Evolutionary conservation across 2,888 invertebrate species (phyloP).

Genomic region (Lycaena phlaeas): DNA sequence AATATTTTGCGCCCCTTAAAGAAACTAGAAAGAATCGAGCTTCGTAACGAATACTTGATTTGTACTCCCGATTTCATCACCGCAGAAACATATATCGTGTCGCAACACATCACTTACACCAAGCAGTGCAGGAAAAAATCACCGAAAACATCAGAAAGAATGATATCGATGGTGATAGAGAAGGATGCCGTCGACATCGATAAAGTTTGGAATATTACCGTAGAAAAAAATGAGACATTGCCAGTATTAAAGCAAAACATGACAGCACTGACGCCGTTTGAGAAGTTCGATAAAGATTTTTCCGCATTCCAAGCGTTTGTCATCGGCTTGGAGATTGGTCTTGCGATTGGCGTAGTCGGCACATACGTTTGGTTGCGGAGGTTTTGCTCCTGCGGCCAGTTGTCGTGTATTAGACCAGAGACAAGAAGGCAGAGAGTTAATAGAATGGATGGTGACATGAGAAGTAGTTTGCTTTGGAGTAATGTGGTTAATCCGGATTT

Average conservation of each 20-base stretch:
- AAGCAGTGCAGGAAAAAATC: conserved; percentile 53
- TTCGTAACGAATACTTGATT: conserved; percentile 71
- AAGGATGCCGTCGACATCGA: conserved; percentile 38
- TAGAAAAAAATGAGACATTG: conserved; percentile 26
- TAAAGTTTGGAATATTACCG: conserved; percentile 53
- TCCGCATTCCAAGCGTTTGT: conserved; percentile 57
- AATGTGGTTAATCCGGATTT: conserved; percentile 43
- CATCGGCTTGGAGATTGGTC: conserved; percentile 54
- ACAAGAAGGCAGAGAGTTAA: conserved; percentile 29
- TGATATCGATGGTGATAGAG: conserved; percentile 56
- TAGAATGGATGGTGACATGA: conserved; percentile 44
- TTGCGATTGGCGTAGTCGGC: conserved; percentile 52
- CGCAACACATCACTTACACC: conserved; percentile 50
- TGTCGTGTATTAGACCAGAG: conserved; percentile 31
- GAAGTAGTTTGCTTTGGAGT: conserved; percentile 52
- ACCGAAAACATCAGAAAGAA: conserved; percentile 71
- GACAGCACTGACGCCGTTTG: conserved; percentile 39
- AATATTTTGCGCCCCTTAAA: conserved; percentile 59
- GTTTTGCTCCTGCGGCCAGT: conserved; percentile 40
- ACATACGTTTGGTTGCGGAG: conserved; percentile 58
- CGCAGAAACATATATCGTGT: conserved; percentile 50
- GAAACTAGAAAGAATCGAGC: conserved; percentile 62
- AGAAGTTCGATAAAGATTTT: conserved; percentile 55
- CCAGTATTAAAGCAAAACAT: conserved; percentile 20
- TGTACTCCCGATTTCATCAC: conserved; percentile 63